A percentile compares a stretch with the other conserved stretches of the same genome.
These are phyloP conservation scores for Apodemus sylvaticus DNA, from an alignment of 2,113 vertebrate species.

Conservation along the genomic window DNA sequence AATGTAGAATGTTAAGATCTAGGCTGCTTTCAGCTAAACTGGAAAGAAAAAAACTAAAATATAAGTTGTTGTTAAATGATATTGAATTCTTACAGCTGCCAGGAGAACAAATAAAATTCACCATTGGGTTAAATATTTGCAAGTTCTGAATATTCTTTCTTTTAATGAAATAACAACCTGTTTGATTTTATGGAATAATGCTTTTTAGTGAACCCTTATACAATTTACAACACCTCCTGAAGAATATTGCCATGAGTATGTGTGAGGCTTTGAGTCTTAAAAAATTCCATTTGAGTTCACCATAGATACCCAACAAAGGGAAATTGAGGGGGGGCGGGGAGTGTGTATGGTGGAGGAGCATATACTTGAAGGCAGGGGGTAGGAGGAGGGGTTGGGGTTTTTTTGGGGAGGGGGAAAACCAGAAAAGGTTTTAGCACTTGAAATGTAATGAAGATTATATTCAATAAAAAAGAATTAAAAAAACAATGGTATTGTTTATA, in stretches of 20 bases:
- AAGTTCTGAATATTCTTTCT: constrained; percentile 73
- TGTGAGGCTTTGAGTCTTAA: constrained; percentile 65
- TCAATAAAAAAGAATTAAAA: constrained; percentile 51
- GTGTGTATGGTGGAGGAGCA: too few species aligned
- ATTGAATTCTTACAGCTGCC: constrained; percentile 45
- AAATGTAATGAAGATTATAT: too few species aligned
- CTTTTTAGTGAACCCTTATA: constrained; percentile 76
- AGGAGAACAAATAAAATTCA: constrained; percentile 74
- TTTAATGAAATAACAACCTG: constrained; percentile 76
- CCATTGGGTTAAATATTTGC: constrained; percentile 72
- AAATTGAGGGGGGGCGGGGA: too few species aligned
- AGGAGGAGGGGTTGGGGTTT: too few species aligned
- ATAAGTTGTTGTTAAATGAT: not conserved
- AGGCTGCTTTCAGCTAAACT: not conserved
- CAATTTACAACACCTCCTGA: constrained; percentile 78
- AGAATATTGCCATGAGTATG: constrained; percentile 75
- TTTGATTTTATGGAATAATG: constrained; percentile 72
- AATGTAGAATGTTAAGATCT: constrained; percentile 5
- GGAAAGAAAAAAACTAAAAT: constrained; percentile 8
- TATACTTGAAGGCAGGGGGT: too few species aligned
- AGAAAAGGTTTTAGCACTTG: too few species aligned
- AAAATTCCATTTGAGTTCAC: constrained; percentile 58
- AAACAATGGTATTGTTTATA: constrained; percentile 52
- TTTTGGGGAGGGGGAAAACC: too few species aligned
- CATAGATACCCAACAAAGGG: too few species aligned